Percentiles rank a stretch among this genome's conserved stretches.
These are phyloP conservation scores for Melanostigma gelatinosum DNA, from an alignment of 2,113 vertebrate genomes.

Conservation along the genomic window DNA sequence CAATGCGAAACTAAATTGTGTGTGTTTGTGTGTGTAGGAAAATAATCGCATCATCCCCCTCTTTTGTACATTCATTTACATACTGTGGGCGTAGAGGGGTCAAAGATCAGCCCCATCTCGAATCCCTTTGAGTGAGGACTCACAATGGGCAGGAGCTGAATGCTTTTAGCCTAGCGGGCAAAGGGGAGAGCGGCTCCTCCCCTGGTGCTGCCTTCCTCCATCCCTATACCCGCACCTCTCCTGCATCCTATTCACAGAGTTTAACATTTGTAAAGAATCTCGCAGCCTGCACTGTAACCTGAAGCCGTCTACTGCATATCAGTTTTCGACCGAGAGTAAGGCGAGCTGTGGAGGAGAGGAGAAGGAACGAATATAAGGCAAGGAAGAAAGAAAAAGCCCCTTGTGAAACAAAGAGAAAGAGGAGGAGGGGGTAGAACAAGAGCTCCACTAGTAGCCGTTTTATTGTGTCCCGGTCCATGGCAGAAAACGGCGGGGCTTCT, in stretches of 20 bases:
- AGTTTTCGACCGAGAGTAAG: slow-evolving; percentile 75
- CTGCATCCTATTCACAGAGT: slow-evolving; percentile 57
- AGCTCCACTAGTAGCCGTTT: slow-evolving; percentile 49
- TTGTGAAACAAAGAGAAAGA: slow-evolving; percentile 68
- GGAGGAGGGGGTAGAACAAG: slow-evolving; percentile 31
- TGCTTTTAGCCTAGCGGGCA: slow-evolving; percentile 79
- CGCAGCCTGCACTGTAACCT: slow-evolving; percentile 78
- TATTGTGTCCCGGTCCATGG: slow-evolving; percentile 58
- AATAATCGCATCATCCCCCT: slow-evolving; percentile 77
- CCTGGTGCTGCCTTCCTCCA: slow-evolving; percentile 46
- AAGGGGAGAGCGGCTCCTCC: slow-evolving; percentile 74
- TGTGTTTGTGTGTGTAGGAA: slow-evolving; percentile 11
- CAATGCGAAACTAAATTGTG: neutral
- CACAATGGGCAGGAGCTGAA: slow-evolving; percentile 79
- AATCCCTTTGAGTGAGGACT: slow-evolving; percentile 81
- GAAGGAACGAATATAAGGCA: slow-evolving; percentile 62
- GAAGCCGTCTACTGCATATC: slow-evolving; percentile 78
- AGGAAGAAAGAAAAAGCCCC: slow-evolving; percentile 46
- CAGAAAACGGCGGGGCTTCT: slow-evolving; percentile 61
- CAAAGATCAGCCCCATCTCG: slow-evolving; percentile 88
- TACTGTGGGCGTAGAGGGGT: slow-evolving; percentile 85
- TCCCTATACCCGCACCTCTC: slow-evolving; percentile 57
- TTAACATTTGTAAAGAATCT: slow-evolving; percentile 79
- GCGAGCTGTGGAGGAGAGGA: slow-evolving; percentile 45
- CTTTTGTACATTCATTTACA: slow-evolving; percentile 83